Evolutionary conservation across 2,888 invertebrate genomes (phyloP).

Genomic region (Galeopsomyia nigrocyanea): DNA sequence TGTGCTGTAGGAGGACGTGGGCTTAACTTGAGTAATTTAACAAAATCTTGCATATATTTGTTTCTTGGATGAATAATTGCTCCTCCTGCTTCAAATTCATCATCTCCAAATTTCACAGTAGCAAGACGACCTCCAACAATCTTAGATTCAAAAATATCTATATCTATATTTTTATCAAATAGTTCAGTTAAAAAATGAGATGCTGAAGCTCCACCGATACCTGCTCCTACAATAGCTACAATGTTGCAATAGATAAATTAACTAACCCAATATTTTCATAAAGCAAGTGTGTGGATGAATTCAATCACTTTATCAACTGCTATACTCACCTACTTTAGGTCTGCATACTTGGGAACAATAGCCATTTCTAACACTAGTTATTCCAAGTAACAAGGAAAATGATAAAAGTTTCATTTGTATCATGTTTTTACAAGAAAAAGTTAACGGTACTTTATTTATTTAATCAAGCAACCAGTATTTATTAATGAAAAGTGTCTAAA

Average conservation of each 20-base stretch:
- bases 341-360: constrained; percentile 39
- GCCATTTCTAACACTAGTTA: constrained; percentile 28
- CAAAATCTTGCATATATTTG: constrained; percentile 72
- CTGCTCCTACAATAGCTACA: constrained; percentile 75
- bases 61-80: constrained; percentile 74
- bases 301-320: neutral
- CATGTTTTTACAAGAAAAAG: too few relatives aligned
- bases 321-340: constrained; percentile 54
- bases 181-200: constrained; percentile 72
- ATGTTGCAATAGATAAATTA: constrained; percentile 27
- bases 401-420: too few relatives aligned
- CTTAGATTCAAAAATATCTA: constrained; percentile 73
- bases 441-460: too few relatives aligned
- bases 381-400: constrained; percentile 27
- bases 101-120: constrained; percentile 68
- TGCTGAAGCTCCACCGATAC: constrained; percentile 74
- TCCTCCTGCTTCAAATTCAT: constrained; percentile 74
- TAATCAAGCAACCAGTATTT: too few relatives aligned
- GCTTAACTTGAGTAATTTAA: constrained; percentile 66
- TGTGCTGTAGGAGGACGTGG: constrained; percentile 48
- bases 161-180: constrained; percentile 64
- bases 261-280: constrained; percentile 10
- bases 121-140: constrained; percentile 74
- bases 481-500: too few relatives aligned
- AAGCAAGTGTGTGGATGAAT: neutral